A percentile compares a stretch with the other conserved stretches of the same genome.
phyloP scores from a whole-genome alignment of 2,113 vertebrate genomes.

The Chloebia gouldiae region DNA sequence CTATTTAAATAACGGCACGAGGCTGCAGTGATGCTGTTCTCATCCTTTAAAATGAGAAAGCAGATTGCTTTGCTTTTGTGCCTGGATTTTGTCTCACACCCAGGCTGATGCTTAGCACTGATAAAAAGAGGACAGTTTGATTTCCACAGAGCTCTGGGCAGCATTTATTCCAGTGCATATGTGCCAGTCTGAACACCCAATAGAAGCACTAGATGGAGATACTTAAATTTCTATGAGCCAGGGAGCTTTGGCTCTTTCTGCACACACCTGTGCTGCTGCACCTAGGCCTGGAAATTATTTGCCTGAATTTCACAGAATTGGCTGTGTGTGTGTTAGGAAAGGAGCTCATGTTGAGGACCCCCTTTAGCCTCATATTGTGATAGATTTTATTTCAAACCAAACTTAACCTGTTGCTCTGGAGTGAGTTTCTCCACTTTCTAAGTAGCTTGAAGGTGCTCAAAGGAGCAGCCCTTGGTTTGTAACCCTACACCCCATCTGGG shows the following conservation, averaged over 20 bases:
- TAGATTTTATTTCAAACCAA: not conserved
- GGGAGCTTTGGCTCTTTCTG: not conserved
- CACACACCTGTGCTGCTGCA: not conserved
- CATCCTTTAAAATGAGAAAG: not conserved
- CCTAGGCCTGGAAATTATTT: not conserved
- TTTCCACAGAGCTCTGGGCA: not conserved
- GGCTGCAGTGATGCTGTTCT: not conserved
- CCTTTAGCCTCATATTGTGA: rapidly evolving
- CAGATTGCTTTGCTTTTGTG: not conserved
- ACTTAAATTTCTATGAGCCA: not conserved
- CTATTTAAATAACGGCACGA: not conserved
- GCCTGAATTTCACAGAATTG: not conserved
- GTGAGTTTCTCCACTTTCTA: not conserved
- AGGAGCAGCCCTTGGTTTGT: not conserved
- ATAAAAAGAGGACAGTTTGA: not conserved
- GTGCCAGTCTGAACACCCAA: not conserved
- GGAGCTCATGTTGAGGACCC: not conserved
- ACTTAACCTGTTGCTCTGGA: not conserved
- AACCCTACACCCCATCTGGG: not conserved
- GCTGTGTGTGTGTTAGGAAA: not conserved
- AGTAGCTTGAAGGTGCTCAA: not conserved
- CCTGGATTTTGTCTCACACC: not conserved
- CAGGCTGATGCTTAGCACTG: not conserved
- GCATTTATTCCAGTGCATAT: rapidly evolving
- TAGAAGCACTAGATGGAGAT: not conserved